Evolutionary conservation across 2,888 invertebrate species (phyloP), one percentile per base, ranked within the genome.

Genomic region (Coremacera marginata): DNA sequence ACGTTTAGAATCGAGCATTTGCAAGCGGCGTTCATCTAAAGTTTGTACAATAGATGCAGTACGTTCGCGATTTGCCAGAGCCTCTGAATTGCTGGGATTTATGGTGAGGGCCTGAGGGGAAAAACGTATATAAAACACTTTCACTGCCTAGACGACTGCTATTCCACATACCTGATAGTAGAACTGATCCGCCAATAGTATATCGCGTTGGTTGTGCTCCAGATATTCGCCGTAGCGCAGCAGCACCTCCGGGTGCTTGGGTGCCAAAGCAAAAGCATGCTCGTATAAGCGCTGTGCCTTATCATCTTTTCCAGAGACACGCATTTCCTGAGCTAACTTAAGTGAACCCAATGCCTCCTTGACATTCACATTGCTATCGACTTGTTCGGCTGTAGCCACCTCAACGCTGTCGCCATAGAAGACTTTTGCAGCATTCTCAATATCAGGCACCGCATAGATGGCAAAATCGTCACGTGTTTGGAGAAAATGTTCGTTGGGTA

Each of bases 161-260:
- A n/a, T 25, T 49, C 0, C 1, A 73, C 76, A 78, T 85, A 91
- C 96, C 88, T 95, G 93, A 80, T 94, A 94, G 87, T 98, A 99
- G 84, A 96, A 91, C 86, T 96, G 95, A 90, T 99, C 98, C 0
- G 99, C 99, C 86, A 92, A 92, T 4, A 98, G 92, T 19, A 98
- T 91, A 89, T 98, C 96, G 49, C 95, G 92, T 81, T 95, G 93
- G 22, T 94, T 94, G 81, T 95, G 93, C 89, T 98, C 98, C 77
- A 98, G 89, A 87, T 97, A 97, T 89, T 98, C 97, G 14, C 98
- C 98, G 87, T 96, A 98, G 84, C 95, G 94, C 81, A 96, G 95
- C 9, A 99, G 90, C 68, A 98, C 94, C 85, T 98, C 98, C 0
- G 98, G 95, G 90, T 98, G 96, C 83, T 94, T 93, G 0, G 98